Evolutionary conservation across 1,140 invertebrate species (phyloP).

Genomic region (Nilaparvata lugens): DNA sequence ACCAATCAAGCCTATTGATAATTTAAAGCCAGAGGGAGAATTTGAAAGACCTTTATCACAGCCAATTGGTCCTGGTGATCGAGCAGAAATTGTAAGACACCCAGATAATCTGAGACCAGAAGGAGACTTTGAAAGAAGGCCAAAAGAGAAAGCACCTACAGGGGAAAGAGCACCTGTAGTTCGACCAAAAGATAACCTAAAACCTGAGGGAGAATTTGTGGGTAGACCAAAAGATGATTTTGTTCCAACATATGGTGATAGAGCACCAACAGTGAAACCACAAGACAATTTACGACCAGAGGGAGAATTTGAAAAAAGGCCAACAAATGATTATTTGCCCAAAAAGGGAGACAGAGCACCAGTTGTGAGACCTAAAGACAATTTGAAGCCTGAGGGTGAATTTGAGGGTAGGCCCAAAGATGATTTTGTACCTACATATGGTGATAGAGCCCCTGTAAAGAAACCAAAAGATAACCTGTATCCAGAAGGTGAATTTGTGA

Average conservation of each 20-base stretch:
- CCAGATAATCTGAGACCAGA: constrained; percentile 44
- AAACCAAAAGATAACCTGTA: constrained; percentile 40
- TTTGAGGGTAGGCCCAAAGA: constrained; percentile 41
- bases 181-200: constrained; percentile 36
- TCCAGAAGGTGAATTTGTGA: constrained; percentile 46
- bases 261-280: constrained; percentile 35
- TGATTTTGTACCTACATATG: constrained; percentile 34
- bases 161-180: constrained; percentile 28
- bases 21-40: constrained; percentile 45
- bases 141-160: constrained; percentile 22
- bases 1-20: constrained; percentile 37
- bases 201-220: constrained; percentile 34
- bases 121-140: constrained; percentile 36
- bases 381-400: constrained; percentile 38
- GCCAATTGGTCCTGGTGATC: constrained; percentile 36
- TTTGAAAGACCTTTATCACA: constrained; percentile 33
- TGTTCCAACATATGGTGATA: constrained; percentile 24
- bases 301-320: constrained; percentile 32
- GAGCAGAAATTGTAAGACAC: constrained; percentile 36
- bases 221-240: constrained; percentile 43
- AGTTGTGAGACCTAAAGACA: constrained; percentile 32
- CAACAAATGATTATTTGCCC: constrained; percentile 21
- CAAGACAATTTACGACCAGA: constrained; percentile 41
- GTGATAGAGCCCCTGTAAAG: constrained; percentile 28
- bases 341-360: constrained; percentile 31